Conservation (phyloP, 2,888 invertebrate species). For the Caenorhabditis sulstoni region DNA sequence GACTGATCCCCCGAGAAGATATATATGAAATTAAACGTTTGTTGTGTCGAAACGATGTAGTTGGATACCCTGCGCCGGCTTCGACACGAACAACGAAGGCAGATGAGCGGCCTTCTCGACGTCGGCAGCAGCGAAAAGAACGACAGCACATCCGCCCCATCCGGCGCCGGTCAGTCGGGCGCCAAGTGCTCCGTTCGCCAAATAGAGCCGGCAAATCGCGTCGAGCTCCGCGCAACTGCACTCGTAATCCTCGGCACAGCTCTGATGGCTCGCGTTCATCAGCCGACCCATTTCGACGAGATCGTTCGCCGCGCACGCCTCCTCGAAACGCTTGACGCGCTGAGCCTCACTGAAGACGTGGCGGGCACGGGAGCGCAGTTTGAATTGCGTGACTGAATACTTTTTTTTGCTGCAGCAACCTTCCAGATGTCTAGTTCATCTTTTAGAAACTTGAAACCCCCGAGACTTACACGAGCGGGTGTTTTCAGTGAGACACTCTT, state of each 20-base stretch:
- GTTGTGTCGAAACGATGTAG: constrained; percentile 20
- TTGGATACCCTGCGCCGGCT: constrained; percentile 64
- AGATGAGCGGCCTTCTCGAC: constrained; percentile 24
- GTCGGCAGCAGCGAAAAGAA: constrained; percentile 83
- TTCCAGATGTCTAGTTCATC: too few relatives aligned
- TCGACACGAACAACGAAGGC: constrained; percentile 63
- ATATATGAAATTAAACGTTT: constrained; percentile 8
- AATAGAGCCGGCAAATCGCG: constrained; percentile 76
- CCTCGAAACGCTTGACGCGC: constrained; percentile 88
- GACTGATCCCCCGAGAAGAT: too few relatives aligned
- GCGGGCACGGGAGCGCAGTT: constrained; percentile 89
- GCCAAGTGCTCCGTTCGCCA: constrained; percentile 85
- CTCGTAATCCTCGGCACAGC: constrained; percentile 86
- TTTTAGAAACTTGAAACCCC: too few relatives aligned
- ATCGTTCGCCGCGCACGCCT: constrained; percentile 83
- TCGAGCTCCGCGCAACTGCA: constrained; percentile 93
- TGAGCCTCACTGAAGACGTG: constrained; percentile 91
- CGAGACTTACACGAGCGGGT: constrained; percentile 58
- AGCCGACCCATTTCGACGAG: constrained; percentile 84
- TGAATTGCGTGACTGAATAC: constrained; percentile 82
- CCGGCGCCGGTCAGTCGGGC: constrained; percentile 89
- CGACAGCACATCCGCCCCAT: constrained; percentile 93
- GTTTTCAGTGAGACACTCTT: constrained; percentile 61
- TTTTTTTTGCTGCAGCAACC: too few relatives aligned
- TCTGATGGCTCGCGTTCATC: constrained; percentile 92